These are phyloP conservation scores for Cataglyphis cursor DNA, from an alignment of 2,888 invertebrate species.

Conservation along the genomic window DNA sequence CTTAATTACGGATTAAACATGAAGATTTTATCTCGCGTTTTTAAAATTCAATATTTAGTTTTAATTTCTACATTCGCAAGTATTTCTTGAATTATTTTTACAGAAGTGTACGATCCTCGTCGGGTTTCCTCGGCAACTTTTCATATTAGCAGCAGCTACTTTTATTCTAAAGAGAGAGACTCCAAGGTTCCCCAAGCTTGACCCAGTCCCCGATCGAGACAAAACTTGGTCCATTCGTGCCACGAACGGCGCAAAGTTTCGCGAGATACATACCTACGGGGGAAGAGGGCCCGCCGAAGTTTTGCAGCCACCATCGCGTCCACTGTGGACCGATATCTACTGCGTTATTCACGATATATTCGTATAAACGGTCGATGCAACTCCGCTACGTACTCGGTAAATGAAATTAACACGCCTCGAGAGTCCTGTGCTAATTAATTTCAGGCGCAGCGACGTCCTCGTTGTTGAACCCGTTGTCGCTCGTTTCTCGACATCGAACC, in stretches of 20 bases:
- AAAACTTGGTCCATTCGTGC: constrained; percentile 32
- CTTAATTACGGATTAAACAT: background rate
- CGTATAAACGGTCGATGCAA: constrained; percentile 2
- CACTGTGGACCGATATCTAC: background rate
- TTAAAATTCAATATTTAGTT: background rate
- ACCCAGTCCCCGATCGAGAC: constrained; percentile 23
- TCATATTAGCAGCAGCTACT: background rate
- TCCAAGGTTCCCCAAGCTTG: constrained; percentile 15
- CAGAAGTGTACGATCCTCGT: background rate
- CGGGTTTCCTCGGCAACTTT: background rate
- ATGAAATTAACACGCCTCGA: constrained; percentile 31
- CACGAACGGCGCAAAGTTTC: constrained; percentile 32
- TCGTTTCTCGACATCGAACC: constrained; percentile 2
- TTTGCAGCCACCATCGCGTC: constrained; percentile 7
- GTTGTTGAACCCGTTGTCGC: constrained; percentile 5
- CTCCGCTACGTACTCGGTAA: constrained; percentile 1
- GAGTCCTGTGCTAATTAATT: constrained; percentile 34
- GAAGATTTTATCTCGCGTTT: background rate
- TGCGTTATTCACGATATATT: constrained; percentile 42
- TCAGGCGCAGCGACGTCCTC: background rate
- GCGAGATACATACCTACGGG: constrained; percentile 20
- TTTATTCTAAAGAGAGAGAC: constrained; percentile 12
- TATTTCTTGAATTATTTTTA: background rate
- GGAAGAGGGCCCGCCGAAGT: background rate
- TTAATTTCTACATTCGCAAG: too few relatives aligned